phyloP scores from a whole-genome alignment of 2,888 invertebrate species.

The Andrena chrysosceles region DNA sequence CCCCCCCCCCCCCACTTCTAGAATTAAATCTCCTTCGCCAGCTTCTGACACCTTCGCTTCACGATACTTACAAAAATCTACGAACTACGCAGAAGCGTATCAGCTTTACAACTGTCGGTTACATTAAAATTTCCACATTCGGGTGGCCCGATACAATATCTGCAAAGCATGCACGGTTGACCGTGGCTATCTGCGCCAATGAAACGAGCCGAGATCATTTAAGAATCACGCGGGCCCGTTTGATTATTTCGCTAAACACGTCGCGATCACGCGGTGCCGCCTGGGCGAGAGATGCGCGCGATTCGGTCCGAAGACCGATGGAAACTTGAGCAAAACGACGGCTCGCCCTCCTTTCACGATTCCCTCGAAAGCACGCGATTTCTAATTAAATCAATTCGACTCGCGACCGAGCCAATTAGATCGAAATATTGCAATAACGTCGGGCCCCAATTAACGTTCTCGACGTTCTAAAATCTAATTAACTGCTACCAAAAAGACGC shows the following conservation, averaged over 20 bases:
- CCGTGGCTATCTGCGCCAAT: slow-evolving; percentile 25
- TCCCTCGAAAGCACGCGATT: slow-evolving; percentile 22
- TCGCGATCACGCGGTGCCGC: slow-evolving; percentile 44
- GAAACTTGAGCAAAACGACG: neutral
- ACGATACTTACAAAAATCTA: neutral
- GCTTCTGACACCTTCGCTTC: no score
- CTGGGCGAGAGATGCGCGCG: slow-evolving; percentile 15
- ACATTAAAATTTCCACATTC: neutral
- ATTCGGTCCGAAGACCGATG: slow-evolving; percentile 6
- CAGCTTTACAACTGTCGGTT: neutral
- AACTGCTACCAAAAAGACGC: neutral
- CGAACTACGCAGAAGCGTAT: neutral
- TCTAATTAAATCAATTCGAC: slow-evolving; percentile 22
- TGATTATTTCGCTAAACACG: slow-evolving; percentile 55
- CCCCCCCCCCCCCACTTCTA: no score
- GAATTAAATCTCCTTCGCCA: neutral
- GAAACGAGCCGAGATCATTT: slow-evolving; percentile 10
- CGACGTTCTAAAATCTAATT: slow-evolving; percentile 24
- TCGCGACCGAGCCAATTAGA: slow-evolving; percentile 27
- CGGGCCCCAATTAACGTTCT: neutral
- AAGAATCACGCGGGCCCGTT: slow-evolving; percentile 21
- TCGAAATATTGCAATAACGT: slow-evolving; percentile 9
- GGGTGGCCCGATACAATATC: neutral
- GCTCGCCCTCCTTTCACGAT: slow-evolving; percentile 48
- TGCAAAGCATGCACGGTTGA: neutral